These are phyloP conservation scores for Mesopsocus fuscifrons DNA, from an alignment of 2,888 invertebrate species.

Conservation along the genomic window DNA sequence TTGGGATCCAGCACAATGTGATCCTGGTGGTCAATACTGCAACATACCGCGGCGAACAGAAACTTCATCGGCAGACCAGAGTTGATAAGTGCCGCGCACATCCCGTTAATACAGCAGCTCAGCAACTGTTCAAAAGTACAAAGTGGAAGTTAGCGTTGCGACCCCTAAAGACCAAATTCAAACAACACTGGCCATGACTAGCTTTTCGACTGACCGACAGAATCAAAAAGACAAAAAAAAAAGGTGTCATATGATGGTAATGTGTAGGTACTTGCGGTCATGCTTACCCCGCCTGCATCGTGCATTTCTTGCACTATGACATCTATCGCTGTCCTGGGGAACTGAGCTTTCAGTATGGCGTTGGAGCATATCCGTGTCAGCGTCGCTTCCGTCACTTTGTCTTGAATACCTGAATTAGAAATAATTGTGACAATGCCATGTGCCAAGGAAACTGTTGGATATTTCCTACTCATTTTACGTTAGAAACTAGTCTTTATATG, in stretches of 20 bases:
- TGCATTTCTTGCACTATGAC: slow-evolving; percentile 75
- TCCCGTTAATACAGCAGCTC: slow-evolving; percentile 63
- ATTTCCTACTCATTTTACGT: too few species aligned
- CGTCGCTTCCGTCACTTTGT: slow-evolving; percentile 52
- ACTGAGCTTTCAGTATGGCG: slow-evolving; percentile 44
- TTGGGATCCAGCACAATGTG: slow-evolving; percentile 44
- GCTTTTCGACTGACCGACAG: neutral
- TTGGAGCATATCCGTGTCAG: slow-evolving; percentile 60
- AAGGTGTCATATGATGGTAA: too few species aligned
- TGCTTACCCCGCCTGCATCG: slow-evolving; percentile 54
- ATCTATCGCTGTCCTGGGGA: slow-evolving; percentile 62
- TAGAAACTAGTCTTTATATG: too few species aligned
- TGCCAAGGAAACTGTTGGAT: slow-evolving; percentile 16
- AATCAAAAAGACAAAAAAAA: slow-evolving; percentile 5
- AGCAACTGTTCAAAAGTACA: slow-evolving; percentile 48
- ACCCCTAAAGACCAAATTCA: too few species aligned
- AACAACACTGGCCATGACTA: too few species aligned
- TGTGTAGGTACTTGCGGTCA: too few species aligned
- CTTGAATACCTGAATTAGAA: slow-evolving; percentile 39
- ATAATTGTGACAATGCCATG: too few species aligned
- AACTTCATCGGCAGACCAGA: slow-evolving; percentile 68
- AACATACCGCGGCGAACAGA: slow-evolving; percentile 59
- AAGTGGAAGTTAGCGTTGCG: too few species aligned
- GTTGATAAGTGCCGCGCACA: slow-evolving; percentile 64
- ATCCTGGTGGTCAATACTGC: slow-evolving; percentile 41